These are phyloP conservation scores for Noctua fimbriata DNA, from an alignment of 2,888 invertebrate genomes.

Conservation along the genomic window DNA sequence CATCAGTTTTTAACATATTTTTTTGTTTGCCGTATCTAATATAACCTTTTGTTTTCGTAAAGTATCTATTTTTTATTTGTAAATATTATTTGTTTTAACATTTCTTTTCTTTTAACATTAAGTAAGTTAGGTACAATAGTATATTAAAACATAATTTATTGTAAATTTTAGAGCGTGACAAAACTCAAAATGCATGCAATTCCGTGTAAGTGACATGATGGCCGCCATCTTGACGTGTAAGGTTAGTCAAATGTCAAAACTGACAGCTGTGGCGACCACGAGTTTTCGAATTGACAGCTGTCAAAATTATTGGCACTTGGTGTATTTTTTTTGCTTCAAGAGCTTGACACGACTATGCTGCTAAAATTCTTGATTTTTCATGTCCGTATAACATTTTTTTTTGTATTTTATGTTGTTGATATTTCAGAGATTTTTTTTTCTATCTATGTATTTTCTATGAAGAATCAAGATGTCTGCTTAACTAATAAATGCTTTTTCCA, in stretches of 20 bases:
- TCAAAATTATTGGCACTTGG: conserved; percentile 63
- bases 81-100: conserved; percentile 44
- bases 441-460: conserved; percentile 42
- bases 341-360: conserved; percentile 61
- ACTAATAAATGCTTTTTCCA: conserved; percentile 42
- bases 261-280: conserved; percentile 73
- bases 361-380: conserved; percentile 61
- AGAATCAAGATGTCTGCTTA: conserved; percentile 62
- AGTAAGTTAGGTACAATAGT: conserved; percentile 44
- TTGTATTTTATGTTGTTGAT: background rate
- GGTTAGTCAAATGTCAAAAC: conserved; percentile 84
- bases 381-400: conserved; percentile 1
- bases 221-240: conserved; percentile 85
- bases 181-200: conserved; percentile 87
- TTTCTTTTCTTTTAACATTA: conserved; percentile 40
- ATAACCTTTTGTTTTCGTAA: conserved; percentile 29
- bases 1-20: conserved; percentile 17
- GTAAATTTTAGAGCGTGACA: conserved; percentile 89
- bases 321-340: conserved; percentile 59
- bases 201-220: conserved; percentile 82
- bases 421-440: background rate
- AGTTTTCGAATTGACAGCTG: conserved; percentile 69
- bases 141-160: conserved; percentile 64
- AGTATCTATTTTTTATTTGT: conserved; percentile 50
- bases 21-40: conserved; percentile 47